These are phyloP conservation scores for Triops cancriformis DNA, from an alignment of 1,140 invertebrate genomes.

Conservation along the genomic window DNA sequence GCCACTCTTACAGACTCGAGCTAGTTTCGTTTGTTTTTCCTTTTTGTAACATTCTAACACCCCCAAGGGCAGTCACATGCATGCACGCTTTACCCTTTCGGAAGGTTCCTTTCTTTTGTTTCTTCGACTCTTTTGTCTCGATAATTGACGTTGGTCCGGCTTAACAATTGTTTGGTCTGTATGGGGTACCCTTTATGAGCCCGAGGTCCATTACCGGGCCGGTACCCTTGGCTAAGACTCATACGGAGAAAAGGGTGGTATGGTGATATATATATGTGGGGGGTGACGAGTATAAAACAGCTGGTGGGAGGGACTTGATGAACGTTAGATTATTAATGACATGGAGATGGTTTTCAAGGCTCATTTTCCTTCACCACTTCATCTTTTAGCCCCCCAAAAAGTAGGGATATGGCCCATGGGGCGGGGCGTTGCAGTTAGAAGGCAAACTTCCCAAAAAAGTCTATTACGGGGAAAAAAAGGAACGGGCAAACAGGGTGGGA, in stretches of 20 bases:
- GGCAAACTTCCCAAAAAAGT: neutral
- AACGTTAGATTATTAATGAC: slow-evolving; percentile 9
- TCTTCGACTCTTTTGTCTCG: neutral
- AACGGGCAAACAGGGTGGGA: neutral
- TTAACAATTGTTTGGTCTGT: neutral
- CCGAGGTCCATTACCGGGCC: neutral
- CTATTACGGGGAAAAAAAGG: neutral
- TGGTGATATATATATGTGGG: neutral
- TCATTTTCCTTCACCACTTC: neutral
- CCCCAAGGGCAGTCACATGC: too few relatives aligned
- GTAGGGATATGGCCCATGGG: too few relatives aligned
- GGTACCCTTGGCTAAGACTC: neutral
- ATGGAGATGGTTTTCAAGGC: neutral
- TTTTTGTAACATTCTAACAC: too few relatives aligned
- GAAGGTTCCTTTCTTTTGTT: neutral
- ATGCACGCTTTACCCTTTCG: too few relatives aligned
- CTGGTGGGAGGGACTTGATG: neutral
- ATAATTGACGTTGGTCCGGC: neutral
- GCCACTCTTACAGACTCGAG: too few relatives aligned
- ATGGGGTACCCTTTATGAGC: neutral
- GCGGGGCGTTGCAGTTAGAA: neutral
- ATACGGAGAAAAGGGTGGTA: neutral
- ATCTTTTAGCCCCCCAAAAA: too few relatives aligned
- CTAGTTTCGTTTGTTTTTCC: too few relatives aligned
- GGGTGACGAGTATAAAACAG: neutral